These are phyloP conservation scores for Volucella bombylans DNA, from an alignment of 2,888 invertebrate genomes.

Conservation along the genomic window DNA sequence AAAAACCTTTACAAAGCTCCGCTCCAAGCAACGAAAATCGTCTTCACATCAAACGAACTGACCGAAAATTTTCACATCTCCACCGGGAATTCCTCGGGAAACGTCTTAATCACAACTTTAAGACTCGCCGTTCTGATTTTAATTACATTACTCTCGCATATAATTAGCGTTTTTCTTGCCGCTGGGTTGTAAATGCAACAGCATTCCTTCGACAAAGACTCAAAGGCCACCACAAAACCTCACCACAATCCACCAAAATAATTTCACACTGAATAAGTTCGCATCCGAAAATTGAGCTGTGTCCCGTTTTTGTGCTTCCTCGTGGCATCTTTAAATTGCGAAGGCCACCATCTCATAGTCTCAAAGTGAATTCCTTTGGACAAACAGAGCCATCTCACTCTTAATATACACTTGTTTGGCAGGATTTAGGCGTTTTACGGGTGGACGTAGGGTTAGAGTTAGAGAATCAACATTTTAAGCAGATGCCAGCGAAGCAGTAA, in stretches of 20 bases:
- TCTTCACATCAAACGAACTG: not conserved
- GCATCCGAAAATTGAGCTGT: conserved; percentile 49
- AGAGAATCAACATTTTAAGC: conserved; percentile 32
- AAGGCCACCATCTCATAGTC: not conserved
- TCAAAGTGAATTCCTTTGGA: conserved; percentile 43
- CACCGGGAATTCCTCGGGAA: conserved; percentile 10
- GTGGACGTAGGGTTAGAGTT: not conserved
- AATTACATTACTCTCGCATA: conserved; percentile 59
- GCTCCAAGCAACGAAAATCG: not conserved
- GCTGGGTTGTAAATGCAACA: conserved; percentile 47
- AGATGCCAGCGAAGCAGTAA: conserved; percentile 36
- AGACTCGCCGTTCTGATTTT: conserved; percentile 43
- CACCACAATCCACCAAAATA: conserved; percentile 38
- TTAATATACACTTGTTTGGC: conserved; percentile 66
- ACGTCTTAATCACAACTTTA: conserved; percentile 49
- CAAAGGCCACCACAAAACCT: conserved; percentile 61
- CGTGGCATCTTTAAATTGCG: conserved; percentile 28
- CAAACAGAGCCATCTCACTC: conserved; percentile 41
- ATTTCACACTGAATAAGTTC: conserved; percentile 64
- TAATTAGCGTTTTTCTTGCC: conserved; percentile 25
- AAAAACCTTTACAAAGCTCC: conserved; percentile 1
- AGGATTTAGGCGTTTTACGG: not conserved
- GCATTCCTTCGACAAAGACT: conserved; percentile 37
- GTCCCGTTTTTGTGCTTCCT: conserved; percentile 21
- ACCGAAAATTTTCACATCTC: conserved; percentile 17